Base-by-base conservation (phyloP, 2,888 invertebrate species). In the Callinectes sapidus region DNA sequence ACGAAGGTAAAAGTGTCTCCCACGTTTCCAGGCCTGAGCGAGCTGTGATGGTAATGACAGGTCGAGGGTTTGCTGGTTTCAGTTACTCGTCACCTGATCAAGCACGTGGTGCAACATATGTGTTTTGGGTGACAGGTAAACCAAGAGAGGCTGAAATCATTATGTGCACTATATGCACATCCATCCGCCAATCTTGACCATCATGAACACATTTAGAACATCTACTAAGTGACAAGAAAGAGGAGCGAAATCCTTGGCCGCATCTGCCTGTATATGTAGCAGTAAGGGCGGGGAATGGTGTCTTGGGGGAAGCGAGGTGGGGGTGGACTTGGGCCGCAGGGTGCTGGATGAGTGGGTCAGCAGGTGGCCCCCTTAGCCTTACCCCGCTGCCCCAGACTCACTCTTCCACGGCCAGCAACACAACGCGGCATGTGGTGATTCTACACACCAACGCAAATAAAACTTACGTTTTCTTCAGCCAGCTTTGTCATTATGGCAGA, bases 301-400 rank as follows among this genome's bases (percentile, higher is more conserved):
- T 48, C 0, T 48, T 71, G 23, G 71, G 71, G 28, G 28, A 0
- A 2, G n/a, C n/a, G 10, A 23, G 61, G 71, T 3, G 8, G 71
- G 71, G 81, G 32, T 35, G 32, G 81, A 14, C 1, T 35, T 32
- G 81, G 81, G 81, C 35, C 32, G 14, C 35, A 14, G 81, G 81
- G 81, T 32, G 35, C 35, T 13, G 81, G 16, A 81, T 23, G 81
- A 81, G 81, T 81, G 81, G 81, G 81, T 81, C 81, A 81, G 81
- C 81, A 35, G 81, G 81, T 81, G 81, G 35, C 81, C 16, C 81
- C 81, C 35, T 81, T 35, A 81, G 32, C 35, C 81, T 81, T 35
- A 81, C 81, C 35, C 81, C 81, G 32, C 35, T 81, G 81, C n/a
- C 81, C 81, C 81, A 81, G 35, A 81, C 81, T 81, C 81, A 32